Conservation (phyloP, 2,888 invertebrate genomes). For the Alloplasta piceator region DNA sequence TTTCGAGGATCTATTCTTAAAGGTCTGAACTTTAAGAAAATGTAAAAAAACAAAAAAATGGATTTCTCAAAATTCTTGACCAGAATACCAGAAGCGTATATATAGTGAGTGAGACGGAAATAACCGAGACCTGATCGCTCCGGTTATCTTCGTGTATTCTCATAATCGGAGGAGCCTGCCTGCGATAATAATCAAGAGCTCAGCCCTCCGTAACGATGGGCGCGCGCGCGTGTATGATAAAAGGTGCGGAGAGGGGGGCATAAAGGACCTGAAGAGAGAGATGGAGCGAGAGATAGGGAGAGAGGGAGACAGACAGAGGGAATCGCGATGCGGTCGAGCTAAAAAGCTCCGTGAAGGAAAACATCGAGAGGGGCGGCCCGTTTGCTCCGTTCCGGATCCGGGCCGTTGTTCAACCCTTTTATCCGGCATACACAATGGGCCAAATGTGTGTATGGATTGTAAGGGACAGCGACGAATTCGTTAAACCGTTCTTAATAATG, state of each 20-base stretch:
- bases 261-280: too few species aligned
- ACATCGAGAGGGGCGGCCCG: conserved; percentile 13
- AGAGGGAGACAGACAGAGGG: not conserved
- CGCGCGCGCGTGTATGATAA: conserved; percentile 37
- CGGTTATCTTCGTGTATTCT: conserved; percentile 69
- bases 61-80: too few species aligned
- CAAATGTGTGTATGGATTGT: not conserved
- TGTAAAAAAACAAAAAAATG: too few species aligned
- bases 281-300: conserved; percentile 24
- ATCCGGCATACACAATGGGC: not conserved
- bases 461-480: not conserved
- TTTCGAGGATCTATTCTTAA: too few species aligned
- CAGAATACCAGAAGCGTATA: not conserved
- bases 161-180: conserved; percentile 77
- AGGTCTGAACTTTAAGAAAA: too few species aligned
- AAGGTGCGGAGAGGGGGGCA: not conserved
- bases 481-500: not conserved
- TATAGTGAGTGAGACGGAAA: not conserved
- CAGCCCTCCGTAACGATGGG: conserved; percentile 77
- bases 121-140: conserved; percentile 3
- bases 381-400: conserved; percentile 39
- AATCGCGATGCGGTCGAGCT: conserved; percentile 11
- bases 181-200: conserved; percentile 79
- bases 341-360: conserved; percentile 35
- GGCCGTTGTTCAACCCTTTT: conserved; percentile 37